Evolutionary conservation across 2,113 vertebrate genomes (phyloP).

Genomic region (Calonectris borealis): DNA sequence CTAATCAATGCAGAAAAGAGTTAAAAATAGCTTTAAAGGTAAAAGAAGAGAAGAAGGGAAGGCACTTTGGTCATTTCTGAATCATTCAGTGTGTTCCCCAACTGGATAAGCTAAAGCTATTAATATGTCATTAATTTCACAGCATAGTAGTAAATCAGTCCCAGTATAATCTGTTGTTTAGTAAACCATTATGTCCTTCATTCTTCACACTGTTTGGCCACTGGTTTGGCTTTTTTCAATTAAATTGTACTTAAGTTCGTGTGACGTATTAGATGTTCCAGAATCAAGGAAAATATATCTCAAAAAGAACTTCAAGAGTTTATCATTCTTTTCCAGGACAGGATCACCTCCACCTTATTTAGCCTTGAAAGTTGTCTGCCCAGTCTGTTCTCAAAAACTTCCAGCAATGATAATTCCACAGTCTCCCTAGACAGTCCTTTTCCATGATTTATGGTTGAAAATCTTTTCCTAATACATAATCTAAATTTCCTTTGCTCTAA

Average conservation of each 20-base stretch:
- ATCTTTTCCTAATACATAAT: slow-evolving; percentile 59
- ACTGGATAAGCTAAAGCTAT: background rate
- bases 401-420: background rate
- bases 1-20: background rate
- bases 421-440: background rate
- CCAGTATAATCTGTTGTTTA: background rate
- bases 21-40: background rate
- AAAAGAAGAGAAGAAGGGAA: background rate
- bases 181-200: background rate
- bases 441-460: slow-evolving; percentile 52
- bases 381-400: background rate
- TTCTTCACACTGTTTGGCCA: background rate
- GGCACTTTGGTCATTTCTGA: background rate
- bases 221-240: background rate
- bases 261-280: background rate
- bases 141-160: background rate
- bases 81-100: background rate
- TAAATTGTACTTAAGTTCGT: background rate
- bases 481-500: slow-evolving; percentile 56
- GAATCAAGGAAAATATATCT: background rate
- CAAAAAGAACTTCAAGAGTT: background rate
- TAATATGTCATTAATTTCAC: background rate
- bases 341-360: background rate
- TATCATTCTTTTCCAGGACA: background rate
- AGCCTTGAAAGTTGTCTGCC: background rate